Conservation (phyloP, 2,113 vertebrate genomes). For the Acinonyx jubatus region DNA sequence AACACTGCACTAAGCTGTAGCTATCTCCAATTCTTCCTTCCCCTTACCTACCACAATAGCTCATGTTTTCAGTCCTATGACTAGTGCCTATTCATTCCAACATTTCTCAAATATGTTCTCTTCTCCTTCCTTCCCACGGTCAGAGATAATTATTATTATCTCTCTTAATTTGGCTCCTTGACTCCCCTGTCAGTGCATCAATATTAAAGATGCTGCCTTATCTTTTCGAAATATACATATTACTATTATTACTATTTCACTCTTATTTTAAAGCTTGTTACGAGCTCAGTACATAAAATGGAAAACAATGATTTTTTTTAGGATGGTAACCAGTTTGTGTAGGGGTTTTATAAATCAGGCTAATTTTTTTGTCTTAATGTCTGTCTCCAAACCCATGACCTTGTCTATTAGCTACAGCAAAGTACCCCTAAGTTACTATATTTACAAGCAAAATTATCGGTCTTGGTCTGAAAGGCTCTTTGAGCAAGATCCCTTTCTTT, state of each 20-base stretch:
- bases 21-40: background rate
- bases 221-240: background rate
- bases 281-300: background rate
- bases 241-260: background rate
- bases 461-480: background rate
- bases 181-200: background rate
- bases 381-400: background rate
- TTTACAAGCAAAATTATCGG: background rate
- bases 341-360: background rate
- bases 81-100: background rate
- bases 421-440: background rate
- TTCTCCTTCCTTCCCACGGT: background rate
- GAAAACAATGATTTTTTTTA: background rate
- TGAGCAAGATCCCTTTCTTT: background rate
- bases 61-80: background rate
- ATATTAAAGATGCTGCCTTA: background rate
- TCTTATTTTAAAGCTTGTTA: background rate
- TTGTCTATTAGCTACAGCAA: background rate
- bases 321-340: background rate
- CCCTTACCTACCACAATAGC: background rate
- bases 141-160: background rate
- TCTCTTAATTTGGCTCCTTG: background rate
- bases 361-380: background rate
- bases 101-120: background rate
- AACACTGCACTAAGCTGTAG: background rate